These are phyloP conservation scores for Hyppa rectilinea DNA, from an alignment of 2,888 invertebrate genomes.

Conservation along the genomic window DNA sequence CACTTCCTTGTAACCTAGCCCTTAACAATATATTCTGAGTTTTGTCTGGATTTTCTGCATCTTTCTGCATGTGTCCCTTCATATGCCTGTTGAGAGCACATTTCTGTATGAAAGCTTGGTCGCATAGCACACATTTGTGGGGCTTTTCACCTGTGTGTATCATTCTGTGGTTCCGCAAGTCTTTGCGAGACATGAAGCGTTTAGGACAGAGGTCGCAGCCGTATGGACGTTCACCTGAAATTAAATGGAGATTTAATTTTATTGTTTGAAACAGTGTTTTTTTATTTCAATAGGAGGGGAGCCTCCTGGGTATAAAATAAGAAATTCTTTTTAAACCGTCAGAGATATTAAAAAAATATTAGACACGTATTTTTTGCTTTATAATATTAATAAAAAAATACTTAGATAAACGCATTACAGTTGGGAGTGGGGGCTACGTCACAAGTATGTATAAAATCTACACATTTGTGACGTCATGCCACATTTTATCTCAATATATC, in stretches of 20 bases:
- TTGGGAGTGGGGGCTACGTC: no score
- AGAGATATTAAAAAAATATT: no score
- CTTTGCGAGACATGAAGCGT: slow-evolving; percentile 97
- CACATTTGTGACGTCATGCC: no score
- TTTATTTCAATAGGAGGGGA: neutral
- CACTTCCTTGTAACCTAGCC: slow-evolving; percentile 48
- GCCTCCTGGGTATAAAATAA: no score
- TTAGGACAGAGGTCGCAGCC: slow-evolving; percentile 97
- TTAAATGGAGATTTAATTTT: neutral
- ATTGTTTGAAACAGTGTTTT: neutral
- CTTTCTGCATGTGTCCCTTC: slow-evolving; percentile 90
- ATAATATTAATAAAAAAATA: no score
- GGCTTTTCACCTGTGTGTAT: slow-evolving; percentile 98
- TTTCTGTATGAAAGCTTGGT: slow-evolving; percentile 97
- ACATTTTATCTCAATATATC: no score
- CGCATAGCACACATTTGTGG: slow-evolving; percentile 96
- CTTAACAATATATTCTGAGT: slow-evolving; percentile 58
- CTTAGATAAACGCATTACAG: no score
- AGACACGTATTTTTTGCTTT: no score
- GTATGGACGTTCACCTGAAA: slow-evolving; percentile 93
- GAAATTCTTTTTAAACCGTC: no score
- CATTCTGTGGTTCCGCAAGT: slow-evolving; percentile 97
- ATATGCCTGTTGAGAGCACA: slow-evolving; percentile 98
- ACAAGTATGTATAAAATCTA: no score
- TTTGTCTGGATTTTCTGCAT: slow-evolving; percentile 62